Evolutionary conservation across 2,797 vertebrate genomes (phyloP), one percentile per base, ranked within the genome.

Genomic region (Sternotherus odoratus): DNA sequence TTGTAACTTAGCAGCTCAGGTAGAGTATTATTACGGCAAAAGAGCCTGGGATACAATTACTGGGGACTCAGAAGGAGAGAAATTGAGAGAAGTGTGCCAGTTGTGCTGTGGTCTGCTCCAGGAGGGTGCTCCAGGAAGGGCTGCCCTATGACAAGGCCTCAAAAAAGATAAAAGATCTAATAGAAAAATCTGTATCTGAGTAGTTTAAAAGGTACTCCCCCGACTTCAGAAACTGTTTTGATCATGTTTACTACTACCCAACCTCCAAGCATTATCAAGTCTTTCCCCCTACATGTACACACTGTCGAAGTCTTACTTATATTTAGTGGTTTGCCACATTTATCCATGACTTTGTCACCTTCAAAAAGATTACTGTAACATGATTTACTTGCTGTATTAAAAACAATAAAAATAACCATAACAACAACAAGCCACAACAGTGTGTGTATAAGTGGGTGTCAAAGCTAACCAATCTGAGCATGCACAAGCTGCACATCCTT

Each of bases 191-290:
- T 87, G 23, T 43, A 66, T 8, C 82, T 50, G 72, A 48, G 21
- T 89, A 53, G 48, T 46, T 81, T 63, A 49, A 84, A 84, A 92
- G 69, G n/a, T 10, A 95, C 92, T 92, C 15, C 89, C 81, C 6
- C 82, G 87, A 36, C 89, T 86, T 57, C 83, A 86, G 85, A 91
- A 57, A 17, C 53, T n/a, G 85, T 13, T 17, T 39, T 82, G 21
- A 82, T 81, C 28, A 21, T 21, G 23, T 78, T 90, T 75, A 89
- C 50, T 57, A 86, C 5, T 88, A 86, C 89, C 91, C 43, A 46
- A 7, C 13, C 39, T 28, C 43, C 46, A 46, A 88, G 79, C 36
- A 94, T 89, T 86, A 82, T 87, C 53, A 23, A 39, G 21, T 4
- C 60, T 51, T 30, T 0, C 1, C 19, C 63, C n/a, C 49, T 84